A percentile compares a stretch with the other conserved stretches of the same genome.
phyloP scores from a whole-genome alignment of 2,888 invertebrate species.

The Julus scandinavius region DNA sequence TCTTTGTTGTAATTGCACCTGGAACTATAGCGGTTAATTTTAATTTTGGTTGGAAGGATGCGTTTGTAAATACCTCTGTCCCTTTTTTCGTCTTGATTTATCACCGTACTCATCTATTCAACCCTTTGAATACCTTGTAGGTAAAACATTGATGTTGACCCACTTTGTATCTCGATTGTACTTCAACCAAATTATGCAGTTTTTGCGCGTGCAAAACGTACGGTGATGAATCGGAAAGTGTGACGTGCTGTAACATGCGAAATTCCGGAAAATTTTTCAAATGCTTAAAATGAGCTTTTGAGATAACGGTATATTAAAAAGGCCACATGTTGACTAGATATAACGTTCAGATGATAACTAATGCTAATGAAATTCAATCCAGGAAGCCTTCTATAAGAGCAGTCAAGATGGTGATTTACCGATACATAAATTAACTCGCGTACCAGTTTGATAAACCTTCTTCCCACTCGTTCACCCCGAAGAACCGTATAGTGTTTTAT shows the following conservation, averaged over 20 bases:
- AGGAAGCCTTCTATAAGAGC: slow-evolving; percentile 19
- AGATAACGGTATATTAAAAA: background rate
- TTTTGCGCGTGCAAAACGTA: background rate
- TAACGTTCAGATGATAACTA: background rate
- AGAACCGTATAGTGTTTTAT: background rate
- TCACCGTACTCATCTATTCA: background rate
- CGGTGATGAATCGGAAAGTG: background rate
- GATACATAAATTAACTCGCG: slow-evolving; percentile 5
- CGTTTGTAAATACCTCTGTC: background rate
- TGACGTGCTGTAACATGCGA: background rate
- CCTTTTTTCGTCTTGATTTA: slow-evolving; percentile 25
- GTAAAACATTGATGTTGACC: slow-evolving; percentile 14
- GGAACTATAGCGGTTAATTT: slow-evolving; percentile 12
- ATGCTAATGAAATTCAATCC: slow-evolving; percentile 40
- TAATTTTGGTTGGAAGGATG: background rate
- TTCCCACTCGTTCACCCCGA: slow-evolving; percentile 26
- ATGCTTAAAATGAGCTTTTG: background rate
- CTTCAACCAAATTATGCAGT: background rate
- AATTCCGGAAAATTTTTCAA: background rate
- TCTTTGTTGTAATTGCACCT: slow-evolving; percentile 5
- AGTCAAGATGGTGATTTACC: slow-evolving; percentile 22
- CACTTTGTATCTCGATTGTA: background rate
- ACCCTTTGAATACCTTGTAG: background rate
- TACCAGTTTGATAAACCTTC: slow-evolving; percentile 43
- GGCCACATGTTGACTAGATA: background rate